Conservation (phyloP, 2,888 invertebrate species). For the Didymodactylos carnosus region DNA sequence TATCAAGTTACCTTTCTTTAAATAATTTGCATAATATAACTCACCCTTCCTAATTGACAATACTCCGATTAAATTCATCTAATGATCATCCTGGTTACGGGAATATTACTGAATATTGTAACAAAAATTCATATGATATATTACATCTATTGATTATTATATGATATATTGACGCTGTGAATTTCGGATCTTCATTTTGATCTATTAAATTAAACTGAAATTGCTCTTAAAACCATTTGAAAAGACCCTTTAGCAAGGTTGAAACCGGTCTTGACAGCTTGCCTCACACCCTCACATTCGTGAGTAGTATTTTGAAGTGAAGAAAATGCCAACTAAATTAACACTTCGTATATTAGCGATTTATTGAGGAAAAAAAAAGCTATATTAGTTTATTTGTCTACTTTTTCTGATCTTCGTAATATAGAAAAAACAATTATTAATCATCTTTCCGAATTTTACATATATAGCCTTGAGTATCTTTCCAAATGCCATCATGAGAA, state of each 20-base stretch:
- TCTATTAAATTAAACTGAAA: not conserved
- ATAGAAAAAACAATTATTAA: too few species aligned
- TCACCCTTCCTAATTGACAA: not conserved
- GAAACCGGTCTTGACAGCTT: not conserved
- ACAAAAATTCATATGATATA: not conserved
- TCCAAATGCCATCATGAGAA: too few species aligned
- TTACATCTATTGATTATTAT: not conserved
- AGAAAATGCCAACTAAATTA: too few species aligned
- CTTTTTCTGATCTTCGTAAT: too few species aligned
- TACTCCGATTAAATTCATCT: not conserved
- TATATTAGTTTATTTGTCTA: too few species aligned
- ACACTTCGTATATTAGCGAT: too few species aligned
- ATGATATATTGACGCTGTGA: not conserved
- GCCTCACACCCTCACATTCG: too few species aligned
- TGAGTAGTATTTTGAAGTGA: too few species aligned
- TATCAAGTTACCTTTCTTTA: not conserved
- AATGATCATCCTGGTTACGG: not conserved
- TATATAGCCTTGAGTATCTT: too few species aligned
- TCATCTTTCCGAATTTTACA: too few species aligned
- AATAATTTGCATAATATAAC: not conserved
- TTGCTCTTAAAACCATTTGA: not conserved
- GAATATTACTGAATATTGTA: not conserved
- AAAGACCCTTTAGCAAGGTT: not conserved
- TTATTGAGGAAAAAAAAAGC: too few species aligned
- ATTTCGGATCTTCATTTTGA: not conserved